These are phyloP conservation scores for Harpegnathos saltator DNA, from an alignment of 1,140 invertebrate genomes.

Conservation along the genomic window DNA sequence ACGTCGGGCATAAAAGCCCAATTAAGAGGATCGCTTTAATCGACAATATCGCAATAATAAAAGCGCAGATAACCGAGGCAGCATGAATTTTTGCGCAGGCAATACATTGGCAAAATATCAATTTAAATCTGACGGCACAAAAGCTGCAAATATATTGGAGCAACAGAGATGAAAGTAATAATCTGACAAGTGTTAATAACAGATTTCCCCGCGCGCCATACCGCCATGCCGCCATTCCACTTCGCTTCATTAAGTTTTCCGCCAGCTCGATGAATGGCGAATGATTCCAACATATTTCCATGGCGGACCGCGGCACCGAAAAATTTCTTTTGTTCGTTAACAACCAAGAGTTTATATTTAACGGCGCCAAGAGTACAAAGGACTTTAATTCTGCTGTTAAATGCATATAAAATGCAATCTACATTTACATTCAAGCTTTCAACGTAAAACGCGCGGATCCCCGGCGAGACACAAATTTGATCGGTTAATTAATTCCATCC, in stretches of 20 bases:
- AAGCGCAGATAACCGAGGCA: slow-evolving; percentile 28
- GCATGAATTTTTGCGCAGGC: slow-evolving; percentile 24
- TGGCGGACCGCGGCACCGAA: slow-evolving; percentile 1
- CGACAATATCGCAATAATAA: slow-evolving; percentile 33
- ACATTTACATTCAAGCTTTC: not conserved
- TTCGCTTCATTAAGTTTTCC: slow-evolving; percentile 45
- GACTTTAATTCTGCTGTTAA: slow-evolving; percentile 9
- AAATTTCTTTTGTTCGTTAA: slow-evolving; percentile 31
- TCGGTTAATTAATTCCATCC: slow-evolving; percentile 12
- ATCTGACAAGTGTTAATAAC: slow-evolving; percentile 44
- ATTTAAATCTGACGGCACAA: slow-evolving; percentile 3
- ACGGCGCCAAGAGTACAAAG: not conserved
- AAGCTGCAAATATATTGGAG: slow-evolving; percentile 21
- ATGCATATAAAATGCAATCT: not conserved
- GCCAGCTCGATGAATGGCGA: slow-evolving; percentile 27
- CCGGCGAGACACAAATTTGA: not conserved
- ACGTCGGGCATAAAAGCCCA: slow-evolving; percentile 13
- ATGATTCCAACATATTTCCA: slow-evolving; percentile 53
- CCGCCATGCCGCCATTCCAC: slow-evolving; percentile 28
- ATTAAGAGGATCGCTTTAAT: slow-evolving; percentile 39
- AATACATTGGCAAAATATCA: not conserved
- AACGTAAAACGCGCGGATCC: not conserved
- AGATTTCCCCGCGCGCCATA: too few species aligned
- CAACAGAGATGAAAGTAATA: slow-evolving; percentile 30
- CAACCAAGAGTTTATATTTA: slow-evolving; percentile 25